These are phyloP conservation scores for Zoanthus solanderi DNA, from an alignment of 92 coral and sea anemone genomes.

Conservation along the genomic window DNA sequence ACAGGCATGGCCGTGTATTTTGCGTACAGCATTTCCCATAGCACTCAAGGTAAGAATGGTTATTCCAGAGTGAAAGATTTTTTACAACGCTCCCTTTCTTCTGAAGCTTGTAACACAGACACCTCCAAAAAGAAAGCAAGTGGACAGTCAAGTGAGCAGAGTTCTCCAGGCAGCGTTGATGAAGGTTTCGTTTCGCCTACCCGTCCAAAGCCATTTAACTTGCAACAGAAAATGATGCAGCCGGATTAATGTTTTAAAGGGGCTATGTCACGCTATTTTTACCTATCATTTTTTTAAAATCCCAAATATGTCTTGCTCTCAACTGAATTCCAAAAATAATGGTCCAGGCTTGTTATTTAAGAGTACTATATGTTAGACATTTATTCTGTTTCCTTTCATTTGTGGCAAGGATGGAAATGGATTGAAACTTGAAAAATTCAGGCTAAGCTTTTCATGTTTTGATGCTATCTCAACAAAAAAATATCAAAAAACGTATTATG, in stretches of 20 bases:
- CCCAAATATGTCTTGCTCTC: too few species aligned
- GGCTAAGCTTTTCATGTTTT: too few species aligned
- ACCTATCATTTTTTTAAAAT: too few species aligned
- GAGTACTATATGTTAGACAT: too few species aligned
- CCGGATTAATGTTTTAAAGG: slow-evolving; percentile 7
- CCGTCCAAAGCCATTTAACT: background rate
- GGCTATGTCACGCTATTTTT: too few species aligned
- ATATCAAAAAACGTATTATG: too few species aligned
- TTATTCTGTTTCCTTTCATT: too few species aligned
- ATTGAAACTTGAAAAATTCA: too few species aligned
- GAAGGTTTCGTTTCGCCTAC: slow-evolving; percentile 71
- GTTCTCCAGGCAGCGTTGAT: slow-evolving; percentile 67
- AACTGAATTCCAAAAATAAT: too few species aligned
- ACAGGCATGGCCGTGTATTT: slow-evolving; percentile 88
- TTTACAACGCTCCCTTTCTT: slow-evolving; percentile 51
- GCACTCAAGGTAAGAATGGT: slow-evolving; percentile 58
- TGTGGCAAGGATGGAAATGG: too few species aligned
- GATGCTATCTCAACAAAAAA: too few species aligned
- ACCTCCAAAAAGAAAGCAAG: slow-evolving; percentile 13
- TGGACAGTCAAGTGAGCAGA: slow-evolving; percentile 53
- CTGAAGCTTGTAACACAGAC: slow-evolving; percentile 28
- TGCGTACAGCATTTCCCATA: slow-evolving; percentile 73
- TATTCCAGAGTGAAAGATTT: slow-evolving; percentile 54
- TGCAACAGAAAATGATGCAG: slow-evolving; percentile 18
- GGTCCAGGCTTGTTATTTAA: too few species aligned